Evolutionary conservation across 2,888 invertebrate genomes (phyloP), one percentile per base, ranked within the genome.

Genomic region (Rhaphigaster nebulosa): DNA sequence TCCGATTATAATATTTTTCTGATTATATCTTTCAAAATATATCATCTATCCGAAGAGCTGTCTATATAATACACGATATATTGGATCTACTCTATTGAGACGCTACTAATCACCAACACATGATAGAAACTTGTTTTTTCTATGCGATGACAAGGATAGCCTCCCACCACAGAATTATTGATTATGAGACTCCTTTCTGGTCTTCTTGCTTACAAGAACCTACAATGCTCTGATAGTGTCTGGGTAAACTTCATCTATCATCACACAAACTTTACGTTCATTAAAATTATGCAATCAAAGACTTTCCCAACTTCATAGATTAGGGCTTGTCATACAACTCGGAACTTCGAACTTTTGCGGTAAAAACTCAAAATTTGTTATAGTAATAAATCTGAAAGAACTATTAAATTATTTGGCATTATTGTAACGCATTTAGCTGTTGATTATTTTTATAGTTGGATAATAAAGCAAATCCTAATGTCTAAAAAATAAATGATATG

Each of bases 71-170:
- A 65, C 13, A 15, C 4, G 29, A 13, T 5, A 8, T 34, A 70
- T 34, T 20, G 5, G 34, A 29, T 8, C 70, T 70, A 38, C 34
- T 34, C 20, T 26, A 38, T 34, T 34, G 20, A 70, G 5, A 18
- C 34, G 20, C 70, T 70, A 34, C 70, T 70, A 70, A 70, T 70
- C 18, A 70, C 34, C 12, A 20, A 5, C 20, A 15, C 15, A 65
- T 80, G n/a, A 41, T 26, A 41, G 80, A 80, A 41, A 41, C 23
- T 41, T 80, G 80, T 84, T 84, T 84, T 84, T 84, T 84, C 84
- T 34, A 84, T 5, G 45, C 5, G 45, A 84, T n/a, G 45, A 84
- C 84, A 84, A 45, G 26, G 84, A 84, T 45, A 84, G 4, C 45
- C 84, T 34, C 4, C 41, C 84, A 23, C 26, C 26, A 84, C 84